A percentile compares a stretch with the other conserved stretches of the same genome.
These are phyloP conservation scores for Proales similis DNA, from an alignment of 1,140 invertebrate genomes.

Conservation along the genomic window DNA sequence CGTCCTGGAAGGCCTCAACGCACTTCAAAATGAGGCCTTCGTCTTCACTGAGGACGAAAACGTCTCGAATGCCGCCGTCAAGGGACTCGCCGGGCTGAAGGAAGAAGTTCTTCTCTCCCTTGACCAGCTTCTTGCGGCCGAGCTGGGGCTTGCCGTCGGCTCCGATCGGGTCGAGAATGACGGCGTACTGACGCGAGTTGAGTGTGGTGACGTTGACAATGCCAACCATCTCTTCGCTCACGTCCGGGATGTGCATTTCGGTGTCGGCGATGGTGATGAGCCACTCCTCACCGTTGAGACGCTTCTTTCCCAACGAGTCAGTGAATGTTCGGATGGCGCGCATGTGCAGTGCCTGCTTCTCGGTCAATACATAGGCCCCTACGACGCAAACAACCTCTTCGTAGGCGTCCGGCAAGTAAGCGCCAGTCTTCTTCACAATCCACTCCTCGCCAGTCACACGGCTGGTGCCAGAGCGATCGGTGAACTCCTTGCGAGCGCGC, in stretches of 20 bases:
- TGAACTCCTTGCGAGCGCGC: conserved; percentile 53
- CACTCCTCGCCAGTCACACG: conserved; percentile 57
- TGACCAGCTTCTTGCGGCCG: conserved; percentile 44
- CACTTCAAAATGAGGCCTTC: conserved; percentile 56
- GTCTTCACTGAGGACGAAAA: conserved; percentile 55
- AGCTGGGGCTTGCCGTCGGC: conserved; percentile 53
- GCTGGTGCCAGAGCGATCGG: conserved; percentile 50
- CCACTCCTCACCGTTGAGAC: conserved; percentile 59
- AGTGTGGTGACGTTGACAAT: conserved; percentile 54
- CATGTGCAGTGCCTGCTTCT: conserved; percentile 57
- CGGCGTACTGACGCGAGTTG: conserved; percentile 55
- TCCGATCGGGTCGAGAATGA: conserved; percentile 55
- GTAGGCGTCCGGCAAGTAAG: conserved; percentile 57
- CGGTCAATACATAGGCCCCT: conserved; percentile 55
- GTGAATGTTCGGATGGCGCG: conserved; percentile 53
- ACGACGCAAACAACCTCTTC: conserved; percentile 56
- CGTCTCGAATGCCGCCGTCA: conserved; percentile 55
- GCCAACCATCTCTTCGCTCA: conserved; percentile 55
- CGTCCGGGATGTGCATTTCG: conserved; percentile 56
- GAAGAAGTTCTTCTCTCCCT: conserved; percentile 57
- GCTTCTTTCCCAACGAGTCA: conserved; percentile 51
- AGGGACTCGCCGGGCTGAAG: conserved; percentile 55
- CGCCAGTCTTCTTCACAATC: conserved; percentile 55
- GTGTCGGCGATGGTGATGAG: conserved; percentile 53
- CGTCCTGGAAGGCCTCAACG: conserved; percentile 53